Base-by-base conservation (phyloP, 2,797 vertebrate genomes). In the Varecia variegata region DNA sequence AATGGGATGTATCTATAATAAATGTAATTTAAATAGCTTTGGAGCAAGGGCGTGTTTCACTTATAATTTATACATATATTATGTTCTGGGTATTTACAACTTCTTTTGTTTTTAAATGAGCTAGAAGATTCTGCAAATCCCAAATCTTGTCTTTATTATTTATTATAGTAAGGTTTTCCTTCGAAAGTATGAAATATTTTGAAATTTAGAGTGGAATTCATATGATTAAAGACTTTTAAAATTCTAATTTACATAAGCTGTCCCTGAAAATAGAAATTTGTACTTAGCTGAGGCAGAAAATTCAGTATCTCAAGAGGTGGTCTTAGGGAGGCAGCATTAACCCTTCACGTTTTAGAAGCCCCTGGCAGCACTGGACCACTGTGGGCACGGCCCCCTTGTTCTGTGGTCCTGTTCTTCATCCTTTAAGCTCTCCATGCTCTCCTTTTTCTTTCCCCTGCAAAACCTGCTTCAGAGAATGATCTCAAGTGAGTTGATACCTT, bases 1-100 rank as follows among this genome's bases (percentile, higher is more conserved):
- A 99, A 99, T 52, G 99, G 99, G 99, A 99, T 99, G 99, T 99
- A 99, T 98, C 98, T 99, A 23, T 99, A 96, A 97, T 7, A 58
- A 86, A 65, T n/a, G 60, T 68, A 92, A 96, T 93, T 93, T 86
- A 62, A 93, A 52, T 88, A 92, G 88, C 93, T 92, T 91, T 43
- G 68, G 62, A 65, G 23, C 35, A 45, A 92, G 50, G 73, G 50
- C 35, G 40, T 81, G 45, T 91, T 90, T 90, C 58, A 10, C 94
- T 97, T 93, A 35, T 79, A 91, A 84, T 65, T 79, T 79, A 88
- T 93, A 89, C 56, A 30, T 76, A 92, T 92, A 81, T 96, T 96
- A 90, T 94, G 94, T 94, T 97, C 96, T 97, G 38, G 52, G 93
- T 96, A 96, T 95, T 89, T 96, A 96, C 85, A 43, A 71, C 40